Base-by-base conservation (phyloP, 2,797 vertebrate species). In the Sebastes elongatus region DNA sequence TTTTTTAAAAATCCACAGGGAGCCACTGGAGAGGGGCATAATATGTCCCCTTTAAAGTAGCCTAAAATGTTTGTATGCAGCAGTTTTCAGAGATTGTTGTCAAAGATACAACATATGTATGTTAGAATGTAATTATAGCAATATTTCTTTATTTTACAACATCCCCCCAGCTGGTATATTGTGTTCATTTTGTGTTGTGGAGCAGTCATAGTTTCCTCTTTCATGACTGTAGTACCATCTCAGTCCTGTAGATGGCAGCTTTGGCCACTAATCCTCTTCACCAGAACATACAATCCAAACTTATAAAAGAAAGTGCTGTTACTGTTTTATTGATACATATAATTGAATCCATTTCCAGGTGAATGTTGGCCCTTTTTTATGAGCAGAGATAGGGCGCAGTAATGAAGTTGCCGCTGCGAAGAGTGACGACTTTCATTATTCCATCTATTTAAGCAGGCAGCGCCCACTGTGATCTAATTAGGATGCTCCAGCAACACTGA, bases 401-500 rank as follows among this genome's bases (percentile, higher is more conserved):
- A 88, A 93, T 93, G 80, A 89, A 88, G 86, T 80, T 64, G 57
- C 90, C 4, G 84, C 90, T 88, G 93, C 76, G 88, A 87, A 85
- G 88, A 92, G 78, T 66, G 85, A 86, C 84, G 69, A 89, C 86
- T 89, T 91, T 81, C 89, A 93, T 94, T 92, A 93, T 83, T 91
- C 78, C 84, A 81, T 86, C 85, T 80, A 73, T 90, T 90, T 82
- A 88, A 87, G 86, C 69, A 83, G 77, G 76, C 77, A 42, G 80
- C 82, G 25, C 91, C 89, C 89, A 86, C 88, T 91, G 93, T 84
- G 93, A 92, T 90, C 82, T 93, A 90, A 95, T 94, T 93, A 93
- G 88, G 82, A 92, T 87, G 91, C 87, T 84, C 70, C 68, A 42
- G 80, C 76, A 83, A 77, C 74, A 80, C 75, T 71, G 78, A 78